Conservation (phyloP, 2,113 vertebrate species). For the Pungitius pungitius region DNA sequence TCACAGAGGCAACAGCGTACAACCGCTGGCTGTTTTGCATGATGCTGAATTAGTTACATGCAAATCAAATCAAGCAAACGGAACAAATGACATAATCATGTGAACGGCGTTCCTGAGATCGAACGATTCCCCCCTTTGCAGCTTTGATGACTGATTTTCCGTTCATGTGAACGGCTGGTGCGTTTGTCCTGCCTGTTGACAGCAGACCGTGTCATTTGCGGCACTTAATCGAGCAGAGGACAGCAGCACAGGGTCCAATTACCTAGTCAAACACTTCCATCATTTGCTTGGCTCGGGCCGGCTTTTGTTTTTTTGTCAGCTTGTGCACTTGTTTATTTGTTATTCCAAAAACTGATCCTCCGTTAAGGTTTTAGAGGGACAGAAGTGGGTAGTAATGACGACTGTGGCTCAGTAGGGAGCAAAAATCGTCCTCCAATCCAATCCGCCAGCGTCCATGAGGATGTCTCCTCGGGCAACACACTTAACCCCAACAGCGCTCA, state of each 20-base stretch:
- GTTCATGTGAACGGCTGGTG: constrained; percentile 54
- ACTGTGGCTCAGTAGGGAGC: no score
- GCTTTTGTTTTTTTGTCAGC: background rate
- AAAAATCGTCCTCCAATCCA: no score
- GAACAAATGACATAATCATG: constrained; percentile 64
- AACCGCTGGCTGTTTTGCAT: constrained; percentile 56
- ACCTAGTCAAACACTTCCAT: constrained; percentile 74
- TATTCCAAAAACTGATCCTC: background rate
- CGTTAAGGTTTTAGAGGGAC: background rate
- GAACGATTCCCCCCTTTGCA: constrained; percentile 55
- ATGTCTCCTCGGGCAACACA: no score
- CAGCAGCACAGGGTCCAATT: constrained; percentile 73
- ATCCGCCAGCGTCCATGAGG: no score
- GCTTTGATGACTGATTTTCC: constrained; percentile 59
- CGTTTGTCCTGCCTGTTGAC: constrained; percentile 61
- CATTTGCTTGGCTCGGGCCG: constrained; percentile 28
- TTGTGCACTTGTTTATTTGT: background rate
- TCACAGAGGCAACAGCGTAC: constrained; percentile 56
- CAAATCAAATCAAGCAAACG: constrained; percentile 72
- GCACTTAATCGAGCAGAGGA: constrained; percentile 68
- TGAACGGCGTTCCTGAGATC: constrained; percentile 46
- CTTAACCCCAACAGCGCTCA: no score
- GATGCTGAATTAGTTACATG: constrained; percentile 64
- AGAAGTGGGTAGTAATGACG: background rate
- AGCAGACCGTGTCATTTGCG: constrained; percentile 71